Base-by-base conservation (phyloP, 1,140 invertebrate genomes). In the Amyelois transitella region DNA sequence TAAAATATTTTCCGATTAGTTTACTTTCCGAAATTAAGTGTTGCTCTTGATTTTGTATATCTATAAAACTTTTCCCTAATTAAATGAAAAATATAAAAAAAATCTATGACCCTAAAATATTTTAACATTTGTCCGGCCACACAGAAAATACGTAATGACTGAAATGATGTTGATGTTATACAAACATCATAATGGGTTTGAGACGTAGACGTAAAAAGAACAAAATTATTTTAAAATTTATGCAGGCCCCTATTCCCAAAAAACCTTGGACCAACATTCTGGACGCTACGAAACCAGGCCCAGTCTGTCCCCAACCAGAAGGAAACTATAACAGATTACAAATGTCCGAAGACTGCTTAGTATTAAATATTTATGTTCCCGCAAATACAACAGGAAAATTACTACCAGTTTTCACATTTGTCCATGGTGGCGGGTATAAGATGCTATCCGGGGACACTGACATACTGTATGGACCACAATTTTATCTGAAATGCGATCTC, bases 161-260 rank as follows among this genome's bases (percentile, higher is more conserved):
- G n/a, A n/a, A n/a, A n/a, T n/a, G n/a, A n/a, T n/a, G n/a, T n/a
- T n/a, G n/a, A n/a, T n/a, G n/a, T n/a, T n/a, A n/a, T n/a, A n/a
- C n/a, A n/a, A n/a, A n/a, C n/a, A n/a, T n/a, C n/a, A n/a, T n/a
- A n/a, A n/a, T n/a, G n/a, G n/a, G n/a, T n/a, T n/a, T n/a, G n/a
- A n/a, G n/a, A n/a, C n/a, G n/a, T n/a, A n/a, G 8, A 24, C 22
- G 22, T 24, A 24, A 24, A 5, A 8, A 5, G 22, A 24, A 24
- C 8, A 24, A 24, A n/a, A n/a, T n/a, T n/a, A n/a, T n/a, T n/a
- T 32, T 14, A 14, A 12, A 38, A 6, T 44, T 28, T 12, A 10
- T n/a, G 24, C 55, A 69, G 69, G 63, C 66, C n/a, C 66, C 70
- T 43, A 47, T 69, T 10, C 70, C 70, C 10, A 63, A 62, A 53